Percentiles rank a stretch among this genome's conserved stretches.
Conservation (phyloP, 2,888 invertebrate species). For the Anarsia innoxiella region DNA sequence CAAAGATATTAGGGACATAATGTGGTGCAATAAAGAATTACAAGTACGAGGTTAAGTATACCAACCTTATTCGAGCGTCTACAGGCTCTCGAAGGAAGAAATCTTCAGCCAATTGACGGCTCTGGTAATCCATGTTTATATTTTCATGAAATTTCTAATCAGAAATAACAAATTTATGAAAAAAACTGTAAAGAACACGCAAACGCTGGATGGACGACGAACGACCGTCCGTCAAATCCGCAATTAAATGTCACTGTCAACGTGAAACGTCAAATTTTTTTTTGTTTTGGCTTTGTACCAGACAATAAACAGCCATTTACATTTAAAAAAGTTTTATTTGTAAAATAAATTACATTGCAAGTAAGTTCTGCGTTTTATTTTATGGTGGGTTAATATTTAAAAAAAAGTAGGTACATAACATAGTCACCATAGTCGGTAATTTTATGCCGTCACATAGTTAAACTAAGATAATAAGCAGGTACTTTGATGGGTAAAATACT, state of each 20-base stretch:
- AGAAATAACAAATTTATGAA: not conserved
- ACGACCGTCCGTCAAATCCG: too few relatives aligned
- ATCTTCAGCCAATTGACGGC: slow-evolving; percentile 76
- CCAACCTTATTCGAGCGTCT: slow-evolving; percentile 76
- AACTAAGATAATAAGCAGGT: too few relatives aligned
- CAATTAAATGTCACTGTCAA: not conserved
- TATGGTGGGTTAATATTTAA: too few relatives aligned
- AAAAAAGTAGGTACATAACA: too few relatives aligned
- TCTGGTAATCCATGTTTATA: slow-evolving; percentile 74
- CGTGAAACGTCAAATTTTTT: not conserved
- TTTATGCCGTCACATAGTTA: too few relatives aligned
- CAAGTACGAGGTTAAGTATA: slow-evolving; percentile 11
- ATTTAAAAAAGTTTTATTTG: too few relatives aligned
- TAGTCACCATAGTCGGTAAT: too few relatives aligned
- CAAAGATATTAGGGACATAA: slow-evolving; percentile 15
- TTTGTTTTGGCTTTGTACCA: too few relatives aligned
- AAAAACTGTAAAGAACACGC: not conserved
- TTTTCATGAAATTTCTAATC: slow-evolving; percentile 14
- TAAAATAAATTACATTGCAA: too few relatives aligned
- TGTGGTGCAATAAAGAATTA: slow-evolving; percentile 19
- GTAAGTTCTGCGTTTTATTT: too few relatives aligned
- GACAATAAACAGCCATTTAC: too few relatives aligned
- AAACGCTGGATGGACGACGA: not conserved
- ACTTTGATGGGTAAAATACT: too few relatives aligned
- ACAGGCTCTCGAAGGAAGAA: slow-evolving; percentile 78